Evolutionary conservation across 92 coral and sea anemone genomes (phyloP).

Genomic region (Muricea muricata): DNA sequence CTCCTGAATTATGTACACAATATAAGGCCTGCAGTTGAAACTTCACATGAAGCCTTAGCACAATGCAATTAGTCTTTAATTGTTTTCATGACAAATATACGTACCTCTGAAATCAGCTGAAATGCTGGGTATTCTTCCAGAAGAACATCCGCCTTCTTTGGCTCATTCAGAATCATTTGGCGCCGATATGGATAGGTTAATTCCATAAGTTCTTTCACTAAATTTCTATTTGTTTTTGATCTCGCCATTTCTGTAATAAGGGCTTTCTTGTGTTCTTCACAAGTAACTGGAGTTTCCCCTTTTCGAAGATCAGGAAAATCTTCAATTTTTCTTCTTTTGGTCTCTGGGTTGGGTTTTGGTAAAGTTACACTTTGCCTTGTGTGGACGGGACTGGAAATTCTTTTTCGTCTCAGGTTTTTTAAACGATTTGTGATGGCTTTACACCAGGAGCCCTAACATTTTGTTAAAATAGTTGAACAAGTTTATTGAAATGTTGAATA

Average conservation of each 20-base stretch:
- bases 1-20: no score
- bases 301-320: constrained; percentile 1
- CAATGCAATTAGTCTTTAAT: neutral
- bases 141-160: neutral
- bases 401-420: constrained; percentile 20
- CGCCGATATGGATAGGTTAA: constrained; percentile 4
- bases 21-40: no score
- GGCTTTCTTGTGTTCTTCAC: constrained; percentile 3
- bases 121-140: constrained; percentile 32
- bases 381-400: neutral
- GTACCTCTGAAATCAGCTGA: constrained; percentile 1
- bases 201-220: constrained; percentile 9
- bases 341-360: neutral
- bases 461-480: no score
- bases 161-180: neutral
- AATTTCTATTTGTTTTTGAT: neutral
- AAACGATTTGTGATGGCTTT: constrained; percentile 2
- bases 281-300: constrained; percentile 30
- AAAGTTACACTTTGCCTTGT: no score
- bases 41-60: no score
- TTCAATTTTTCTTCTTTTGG: neutral
- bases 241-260: constrained; percentile 12
- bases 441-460: constrained; percentile 33
- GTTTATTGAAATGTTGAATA: no score
- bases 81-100: no score